Evolutionary conservation across 2,113 vertebrate genomes (phyloP), one percentile per base, ranked within the genome.

Genomic region (Sapajus apella): DNA sequence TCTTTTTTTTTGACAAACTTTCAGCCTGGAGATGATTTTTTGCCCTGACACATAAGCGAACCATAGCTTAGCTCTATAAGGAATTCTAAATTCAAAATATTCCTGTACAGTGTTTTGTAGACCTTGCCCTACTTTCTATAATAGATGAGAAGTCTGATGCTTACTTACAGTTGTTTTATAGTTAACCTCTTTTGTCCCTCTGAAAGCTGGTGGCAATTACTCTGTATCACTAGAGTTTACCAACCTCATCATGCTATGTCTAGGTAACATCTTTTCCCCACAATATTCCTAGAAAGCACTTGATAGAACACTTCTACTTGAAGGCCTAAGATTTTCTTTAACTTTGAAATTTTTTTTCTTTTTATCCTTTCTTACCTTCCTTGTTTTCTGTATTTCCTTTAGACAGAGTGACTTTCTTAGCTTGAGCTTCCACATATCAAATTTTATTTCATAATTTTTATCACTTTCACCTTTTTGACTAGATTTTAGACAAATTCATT

Each of bases 61-160:
- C 66, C 55, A 95, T 1, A 77, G 18, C 13, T 75, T 75, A 85
- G 16, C 25, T 95, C 55, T 89, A 77, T 13, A 66, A 95, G 70
- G 25, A 91, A 83, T 32, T 94, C 88, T 77, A 95, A 72, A 83
- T 93, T 76, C 27, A 95, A 97, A 90, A 96, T 75, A 87, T 82
- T 50, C 14, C 30, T 68, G 30, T 73, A 72, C 1, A 56, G 76
- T 25, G 77, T 20, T 83, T 90, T 91, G 35, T 56, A 77, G 27
- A 82, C 16, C 37, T 70, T 79, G 30, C 37, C 58, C 56, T 95
- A 50, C 14, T 91, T 90, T 90, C 64, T 12, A 50, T 37, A 85
- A 66, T n/a, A 75, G 64, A 75, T 68, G 23, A 88, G 56, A 96
- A 87, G 20, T 47, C n/a, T 90, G 40, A 94, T 55, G 27, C 25